These are phyloP conservation scores for Vesta saturnalis DNA, from an alignment of 2,888 invertebrate species.

Conservation along the genomic window DNA sequence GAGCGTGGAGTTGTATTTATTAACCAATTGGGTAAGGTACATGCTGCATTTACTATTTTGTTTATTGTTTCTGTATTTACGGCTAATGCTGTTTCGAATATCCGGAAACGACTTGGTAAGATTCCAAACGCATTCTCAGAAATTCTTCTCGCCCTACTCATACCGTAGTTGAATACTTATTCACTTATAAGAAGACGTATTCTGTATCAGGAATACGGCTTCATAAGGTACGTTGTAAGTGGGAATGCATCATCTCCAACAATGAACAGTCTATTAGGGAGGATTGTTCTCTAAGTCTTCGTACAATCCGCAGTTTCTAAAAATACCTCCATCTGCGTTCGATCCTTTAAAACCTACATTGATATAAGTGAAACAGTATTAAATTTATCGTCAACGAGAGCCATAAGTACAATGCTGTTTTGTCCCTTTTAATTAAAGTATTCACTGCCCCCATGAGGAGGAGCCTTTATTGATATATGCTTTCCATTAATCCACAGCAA, in stretches of 20 bases:
- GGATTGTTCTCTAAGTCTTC: too few species aligned
- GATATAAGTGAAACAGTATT: not conserved
- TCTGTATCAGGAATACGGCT: too few species aligned
- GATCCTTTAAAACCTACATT: too few species aligned
- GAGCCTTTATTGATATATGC: not conserved
- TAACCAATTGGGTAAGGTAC: constrained; percentile 18
- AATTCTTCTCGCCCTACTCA: not conserved
- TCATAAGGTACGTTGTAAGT: too few species aligned
- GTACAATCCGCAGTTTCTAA: not conserved
- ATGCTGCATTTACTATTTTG: too few species aligned
- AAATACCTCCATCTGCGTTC: not conserved
- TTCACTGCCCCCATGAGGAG: not conserved
- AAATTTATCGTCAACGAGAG: not conserved
- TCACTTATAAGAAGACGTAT: not conserved
- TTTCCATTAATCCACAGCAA: not conserved
- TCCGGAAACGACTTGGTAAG: too few species aligned
- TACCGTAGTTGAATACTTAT: constrained; percentile 4
- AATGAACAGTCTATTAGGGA: constrained; percentile 4
- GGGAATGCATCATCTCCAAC: constrained; percentile 12
- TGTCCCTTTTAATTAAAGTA: not conserved
- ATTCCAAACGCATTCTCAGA: too few species aligned
- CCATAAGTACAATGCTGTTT: not conserved
- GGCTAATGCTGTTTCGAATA: too few species aligned
- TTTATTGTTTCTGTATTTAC: too few species aligned
- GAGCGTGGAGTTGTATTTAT: constrained; percentile 11